Evolutionary conservation across 2,113 vertebrate species (phyloP).

Genomic region (Podiceps cristatus): DNA sequence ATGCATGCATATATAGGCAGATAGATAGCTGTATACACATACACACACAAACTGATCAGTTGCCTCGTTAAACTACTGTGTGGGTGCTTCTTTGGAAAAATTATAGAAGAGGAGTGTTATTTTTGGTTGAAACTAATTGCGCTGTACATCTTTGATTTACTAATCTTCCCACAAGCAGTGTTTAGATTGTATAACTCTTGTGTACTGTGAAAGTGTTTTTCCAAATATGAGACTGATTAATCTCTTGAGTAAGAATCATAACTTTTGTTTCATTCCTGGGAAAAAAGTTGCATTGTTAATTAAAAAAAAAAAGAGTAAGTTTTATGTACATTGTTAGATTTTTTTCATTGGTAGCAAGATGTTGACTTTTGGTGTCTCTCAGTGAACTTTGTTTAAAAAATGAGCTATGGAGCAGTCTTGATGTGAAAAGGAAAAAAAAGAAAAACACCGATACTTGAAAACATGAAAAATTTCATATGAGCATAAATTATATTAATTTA

Average conservation of each 20-base stretch:
- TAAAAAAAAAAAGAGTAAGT: background rate
- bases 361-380: background rate
- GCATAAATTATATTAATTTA: background rate
- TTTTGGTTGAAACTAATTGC: background rate
- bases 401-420: background rate
- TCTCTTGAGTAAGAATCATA: constrained; percentile 16
- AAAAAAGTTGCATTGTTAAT: background rate
- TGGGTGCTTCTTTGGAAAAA: background rate
- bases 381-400: background rate
- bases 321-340: background rate
- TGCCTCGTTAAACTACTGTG: background rate
- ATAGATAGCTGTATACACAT: too few relatives aligned
- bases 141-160: background rate
- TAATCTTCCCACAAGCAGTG: background rate
- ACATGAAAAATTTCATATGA: background rate
- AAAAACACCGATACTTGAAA: background rate
- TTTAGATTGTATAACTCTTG: background rate
- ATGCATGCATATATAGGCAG: too few relatives aligned
- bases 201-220: background rate
- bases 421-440: background rate
- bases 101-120: background rate
- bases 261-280: background rate
- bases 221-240: background rate
- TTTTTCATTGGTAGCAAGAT: background rate
- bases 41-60: background rate